Percentiles rank a stretch among this genome's conserved stretches.
Evolutionary conservation across 2,888 invertebrate species (phyloP).

Genomic region (Gryllus longicercus): DNA sequence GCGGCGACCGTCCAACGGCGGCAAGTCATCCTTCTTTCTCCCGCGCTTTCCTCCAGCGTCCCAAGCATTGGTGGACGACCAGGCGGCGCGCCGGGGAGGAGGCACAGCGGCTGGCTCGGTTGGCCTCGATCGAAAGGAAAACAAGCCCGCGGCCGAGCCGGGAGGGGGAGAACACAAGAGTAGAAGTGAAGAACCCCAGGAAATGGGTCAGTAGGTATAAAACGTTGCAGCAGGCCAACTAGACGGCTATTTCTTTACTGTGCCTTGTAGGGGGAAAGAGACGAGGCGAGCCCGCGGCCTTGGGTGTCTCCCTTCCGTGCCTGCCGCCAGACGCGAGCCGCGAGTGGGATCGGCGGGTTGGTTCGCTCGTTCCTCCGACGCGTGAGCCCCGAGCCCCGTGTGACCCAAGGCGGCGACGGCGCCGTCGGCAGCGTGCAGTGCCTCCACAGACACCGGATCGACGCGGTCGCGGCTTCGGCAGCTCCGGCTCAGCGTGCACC

Average conservation of each 20-base stretch:
- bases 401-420: neutral
- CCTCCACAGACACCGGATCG: neutral
- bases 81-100: neutral
- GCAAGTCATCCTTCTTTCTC: neutral
- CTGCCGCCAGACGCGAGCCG: neutral
- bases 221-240: constrained; percentile 23
- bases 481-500: neutral
- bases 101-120: constrained; percentile 9
- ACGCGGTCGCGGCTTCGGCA: too few species aligned
- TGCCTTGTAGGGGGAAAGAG: neutral
- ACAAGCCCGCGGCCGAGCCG: neutral
- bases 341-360: neutral
- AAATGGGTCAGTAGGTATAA: constrained; percentile 34
- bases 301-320: neutral
- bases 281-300: neutral
- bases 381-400: neutral
- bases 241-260: constrained; percentile 1
- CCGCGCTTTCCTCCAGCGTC: neutral
- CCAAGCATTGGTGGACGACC: too few species aligned
- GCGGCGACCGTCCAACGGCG: neutral
- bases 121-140: constrained; percentile 17
- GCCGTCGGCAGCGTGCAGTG: neutral
- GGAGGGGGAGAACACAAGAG: constrained; percentile 2
- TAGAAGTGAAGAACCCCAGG: constrained; percentile 21
- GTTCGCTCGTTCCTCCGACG: too few species aligned